phyloP scores from a whole-genome alignment of 2,113 vertebrate species.

The Smithornis capensis region DNA sequence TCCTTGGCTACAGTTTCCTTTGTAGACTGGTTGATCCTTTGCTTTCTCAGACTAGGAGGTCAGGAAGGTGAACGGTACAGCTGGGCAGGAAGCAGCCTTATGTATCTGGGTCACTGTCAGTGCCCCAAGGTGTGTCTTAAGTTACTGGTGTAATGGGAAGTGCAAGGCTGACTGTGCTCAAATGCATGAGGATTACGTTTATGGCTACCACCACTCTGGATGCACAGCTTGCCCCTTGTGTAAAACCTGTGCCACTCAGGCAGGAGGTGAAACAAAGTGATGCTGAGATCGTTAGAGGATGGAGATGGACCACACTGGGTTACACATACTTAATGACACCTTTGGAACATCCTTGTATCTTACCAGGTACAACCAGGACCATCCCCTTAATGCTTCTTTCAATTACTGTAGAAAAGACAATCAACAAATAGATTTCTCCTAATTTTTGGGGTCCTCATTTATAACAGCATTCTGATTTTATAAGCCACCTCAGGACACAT shows the following conservation, averaged over 20 bases:
- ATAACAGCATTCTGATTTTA: neutral
- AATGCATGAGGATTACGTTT: neutral
- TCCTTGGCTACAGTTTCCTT: conserved; percentile 8
- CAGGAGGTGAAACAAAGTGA: neutral
- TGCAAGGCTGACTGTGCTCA: neutral
- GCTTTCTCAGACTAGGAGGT: conserved; percentile 6
- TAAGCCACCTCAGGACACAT: neutral
- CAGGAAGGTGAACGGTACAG: conserved; percentile 35
- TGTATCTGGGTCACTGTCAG: neutral
- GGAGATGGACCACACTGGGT: neutral
- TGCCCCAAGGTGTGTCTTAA: conserved; percentile 9
- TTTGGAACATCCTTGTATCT: neutral
- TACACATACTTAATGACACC: neutral
- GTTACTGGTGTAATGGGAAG: neutral
- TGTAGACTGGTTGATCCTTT: neutral
- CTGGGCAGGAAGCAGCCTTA: neutral
- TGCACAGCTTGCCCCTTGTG: neutral
- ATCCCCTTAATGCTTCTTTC: neutral
- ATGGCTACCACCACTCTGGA: neutral
- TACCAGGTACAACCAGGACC: neutral
- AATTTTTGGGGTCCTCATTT: neutral
- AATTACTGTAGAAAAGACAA: neutral
- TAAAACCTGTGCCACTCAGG: neutral
- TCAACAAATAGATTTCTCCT: neutral
- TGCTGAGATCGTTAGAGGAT: neutral